Conservation (phyloP, 2,888 invertebrate genomes). For the Phengaris alcon region DNA sequence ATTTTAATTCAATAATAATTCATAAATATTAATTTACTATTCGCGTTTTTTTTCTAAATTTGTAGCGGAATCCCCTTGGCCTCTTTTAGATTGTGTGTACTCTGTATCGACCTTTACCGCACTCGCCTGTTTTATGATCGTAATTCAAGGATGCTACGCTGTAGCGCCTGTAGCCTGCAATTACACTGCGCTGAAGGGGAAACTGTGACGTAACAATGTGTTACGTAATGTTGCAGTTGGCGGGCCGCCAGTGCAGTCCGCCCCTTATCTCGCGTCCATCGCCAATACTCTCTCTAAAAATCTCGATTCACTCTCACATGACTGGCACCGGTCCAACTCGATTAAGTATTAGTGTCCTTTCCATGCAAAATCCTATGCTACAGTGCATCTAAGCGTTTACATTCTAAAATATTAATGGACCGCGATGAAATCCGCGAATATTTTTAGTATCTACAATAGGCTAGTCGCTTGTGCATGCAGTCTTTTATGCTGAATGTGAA, state of each 20-base stretch:
- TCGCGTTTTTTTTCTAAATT: too few species aligned
- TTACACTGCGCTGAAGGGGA: not conserved
- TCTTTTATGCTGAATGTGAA: not conserved
- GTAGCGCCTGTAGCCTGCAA: not conserved
- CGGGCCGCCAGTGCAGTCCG: slow-evolving; percentile 56
- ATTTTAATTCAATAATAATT: too few species aligned
- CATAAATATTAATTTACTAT: too few species aligned
- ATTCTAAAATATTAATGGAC: not conserved
- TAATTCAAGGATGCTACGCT: slow-evolving; percentile 1
- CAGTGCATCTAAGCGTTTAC: slow-evolving; percentile 4
- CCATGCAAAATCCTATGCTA: slow-evolving; percentile 24
- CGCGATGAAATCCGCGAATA: not conserved
- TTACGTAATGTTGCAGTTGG: slow-evolving; percentile 57
- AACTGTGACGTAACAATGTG: slow-evolving; percentile 40
- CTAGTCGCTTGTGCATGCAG: not conserved
- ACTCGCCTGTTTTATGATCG: not conserved
- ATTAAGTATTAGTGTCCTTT: slow-evolving; percentile 30
- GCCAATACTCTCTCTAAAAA: slow-evolving; percentile 51
- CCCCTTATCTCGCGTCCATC: slow-evolving; percentile 55
- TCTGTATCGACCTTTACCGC: not conserved
- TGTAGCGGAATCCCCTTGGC: too few species aligned
- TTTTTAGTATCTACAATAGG: not conserved
- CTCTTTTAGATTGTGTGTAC: too few species aligned
- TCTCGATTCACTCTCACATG: slow-evolving; percentile 39
- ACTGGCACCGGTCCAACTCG: slow-evolving; percentile 39